Evolutionary conservation across 2,113 vertebrate genomes (phyloP).

Genomic region (Aplodontia rufa): DNA sequence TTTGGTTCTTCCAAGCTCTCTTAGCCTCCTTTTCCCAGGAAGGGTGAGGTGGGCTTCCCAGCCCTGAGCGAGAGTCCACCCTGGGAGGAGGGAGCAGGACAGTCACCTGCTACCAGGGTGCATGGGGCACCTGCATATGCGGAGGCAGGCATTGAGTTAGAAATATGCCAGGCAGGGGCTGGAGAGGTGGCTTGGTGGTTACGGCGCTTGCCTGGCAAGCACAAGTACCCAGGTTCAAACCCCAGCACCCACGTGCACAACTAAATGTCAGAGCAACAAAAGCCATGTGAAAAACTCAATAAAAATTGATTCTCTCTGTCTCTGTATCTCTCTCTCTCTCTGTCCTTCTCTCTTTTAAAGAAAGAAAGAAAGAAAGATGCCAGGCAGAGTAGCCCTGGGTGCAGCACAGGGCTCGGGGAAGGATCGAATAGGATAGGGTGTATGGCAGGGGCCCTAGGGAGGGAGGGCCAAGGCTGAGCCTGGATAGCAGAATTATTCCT

Average conservation of each 20-base stretch:
- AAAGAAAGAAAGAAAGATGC: no score
- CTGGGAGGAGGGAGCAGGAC: not conserved
- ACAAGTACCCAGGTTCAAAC: no score
- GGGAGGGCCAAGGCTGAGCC: not conserved
- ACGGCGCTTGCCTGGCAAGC: no score
- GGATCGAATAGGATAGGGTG: rapidly evolving
- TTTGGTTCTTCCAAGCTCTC: not conserved
- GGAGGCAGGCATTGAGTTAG: not conserved
- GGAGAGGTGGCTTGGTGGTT: no score
- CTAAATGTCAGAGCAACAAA: no score
- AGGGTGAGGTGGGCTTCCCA: not conserved
- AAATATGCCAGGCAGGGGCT: not conserved
- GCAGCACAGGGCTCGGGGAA: no score
- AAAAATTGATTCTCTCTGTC: no score
- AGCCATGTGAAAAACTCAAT: no score
- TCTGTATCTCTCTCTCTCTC: no score
- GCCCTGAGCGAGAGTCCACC: not conserved
- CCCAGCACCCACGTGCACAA: no score
- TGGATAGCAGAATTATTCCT: rapidly evolving
- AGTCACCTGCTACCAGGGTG: not conserved
- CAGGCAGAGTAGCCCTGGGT: not conserved
- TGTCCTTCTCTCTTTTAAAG: no score
- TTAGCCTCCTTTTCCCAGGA: not conserved
- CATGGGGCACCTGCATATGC: not conserved
- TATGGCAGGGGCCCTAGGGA: not conserved